Percentiles rank a stretch among this genome's conserved stretches.
Evolutionary conservation across 2,888 invertebrate genomes (phyloP).

Genomic region (Amorpha juglandis): DNA sequence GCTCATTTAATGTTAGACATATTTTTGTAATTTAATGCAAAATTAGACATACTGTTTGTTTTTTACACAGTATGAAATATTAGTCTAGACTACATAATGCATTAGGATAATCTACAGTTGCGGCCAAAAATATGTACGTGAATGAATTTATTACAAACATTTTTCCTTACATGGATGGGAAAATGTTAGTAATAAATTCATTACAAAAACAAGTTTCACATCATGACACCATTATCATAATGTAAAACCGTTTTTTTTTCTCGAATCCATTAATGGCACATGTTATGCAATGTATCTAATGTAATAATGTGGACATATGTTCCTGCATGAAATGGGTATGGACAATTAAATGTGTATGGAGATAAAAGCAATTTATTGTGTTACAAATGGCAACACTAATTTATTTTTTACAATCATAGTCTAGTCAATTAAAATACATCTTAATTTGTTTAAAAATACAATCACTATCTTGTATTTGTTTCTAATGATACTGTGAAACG

Average conservation of each 20-base stretch:
- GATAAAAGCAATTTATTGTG: background rate
- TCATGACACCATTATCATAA: too few species aligned
- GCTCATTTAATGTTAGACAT: background rate
- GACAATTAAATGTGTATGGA: background rate
- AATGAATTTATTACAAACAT: slow-evolving; percentile 1
- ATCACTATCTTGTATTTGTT: too few species aligned
- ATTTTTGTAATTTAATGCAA: background rate
- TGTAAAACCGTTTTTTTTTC: slow-evolving; percentile 2
- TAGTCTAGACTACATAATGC: background rate
- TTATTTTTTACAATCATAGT: too few species aligned
- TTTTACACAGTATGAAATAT: background rate
- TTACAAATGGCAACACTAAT: too few species aligned
- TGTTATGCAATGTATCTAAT: slow-evolving; percentile 18
- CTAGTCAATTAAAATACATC: too few species aligned
- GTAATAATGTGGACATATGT: slow-evolving; percentile 2
- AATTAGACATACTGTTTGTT: background rate
- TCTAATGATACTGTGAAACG: too few species aligned
- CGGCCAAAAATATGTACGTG: background rate
- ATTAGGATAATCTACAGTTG: background rate
- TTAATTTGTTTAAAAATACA: too few species aligned
- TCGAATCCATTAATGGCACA: slow-evolving; percentile 18
- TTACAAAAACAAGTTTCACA: too few species aligned
- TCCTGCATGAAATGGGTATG: background rate
- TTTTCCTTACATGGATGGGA: too few species aligned
- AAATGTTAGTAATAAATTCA: too few species aligned